Evolutionary conservation across 2,797 vertebrate genomes (phyloP), one percentile per base, ranked within the genome.

Genomic region (Ammospiza maritima): DNA sequence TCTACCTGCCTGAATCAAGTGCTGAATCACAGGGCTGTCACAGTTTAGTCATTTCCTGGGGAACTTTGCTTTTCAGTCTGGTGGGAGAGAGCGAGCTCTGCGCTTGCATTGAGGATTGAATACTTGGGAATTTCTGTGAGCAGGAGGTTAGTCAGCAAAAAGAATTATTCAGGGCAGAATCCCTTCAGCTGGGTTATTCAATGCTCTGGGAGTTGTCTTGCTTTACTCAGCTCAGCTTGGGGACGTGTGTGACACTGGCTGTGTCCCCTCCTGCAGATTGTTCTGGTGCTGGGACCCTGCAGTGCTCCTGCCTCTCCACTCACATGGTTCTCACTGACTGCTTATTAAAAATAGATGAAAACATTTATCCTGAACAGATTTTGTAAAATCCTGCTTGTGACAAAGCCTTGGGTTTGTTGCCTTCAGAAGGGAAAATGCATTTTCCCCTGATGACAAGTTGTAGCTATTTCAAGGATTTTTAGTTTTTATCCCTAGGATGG

Each of bases 21-120:
- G 71, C 93, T 97, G 95, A 96, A 17, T 95, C 94, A 94, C 86
- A 5, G 74, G 34, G 36, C 6, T 77, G 72, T 38, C 38, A 38
- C 19, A n/a, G 32, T 65, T 83, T 17, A 96, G 69, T 94, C 91
- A 94, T 48, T 91, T 89, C 91, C 93, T 83, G 88, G 56, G 89
- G 29, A 80, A 72, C 30, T 64, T 69, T 11, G 47, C 45, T 17
- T 51, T 74, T 66, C 78, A 15, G 84, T 11, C 47, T 23, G 5
- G 6, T 18, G 83, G 42, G 14, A 7, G 65, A 81, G 38, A 16
- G 54, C 3, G 4, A 20, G 36, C 12, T 29, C 82, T 47, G 38
- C 1, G 0, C 38, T n/a, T 16, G 54, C 30, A 27, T 54, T 0
- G 10, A 11, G 81, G 29, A 1, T 13, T 25, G 29, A 50, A 13